Conservation (phyloP, 2,888 invertebrate genomes). For the Orthosia incerta region DNA sequence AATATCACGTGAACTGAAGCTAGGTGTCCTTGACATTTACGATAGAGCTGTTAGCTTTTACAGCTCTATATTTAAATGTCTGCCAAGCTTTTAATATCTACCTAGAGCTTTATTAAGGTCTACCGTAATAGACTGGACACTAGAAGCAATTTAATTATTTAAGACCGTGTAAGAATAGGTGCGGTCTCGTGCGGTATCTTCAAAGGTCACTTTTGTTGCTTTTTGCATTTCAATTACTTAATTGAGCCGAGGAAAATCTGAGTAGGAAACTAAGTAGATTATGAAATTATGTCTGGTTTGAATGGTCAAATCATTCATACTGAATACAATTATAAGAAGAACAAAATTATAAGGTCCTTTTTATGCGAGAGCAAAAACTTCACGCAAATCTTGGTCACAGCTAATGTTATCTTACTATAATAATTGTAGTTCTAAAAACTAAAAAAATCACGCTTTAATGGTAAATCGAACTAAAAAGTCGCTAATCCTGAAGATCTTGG, state of each 20-base stretch:
- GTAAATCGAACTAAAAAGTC: no score
- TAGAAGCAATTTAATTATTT: not conserved
- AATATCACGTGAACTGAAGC: constrained; percentile 30
- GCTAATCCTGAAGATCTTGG: no score
- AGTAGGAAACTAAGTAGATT: not conserved
- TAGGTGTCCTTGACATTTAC: constrained; percentile 24
- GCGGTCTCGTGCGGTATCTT: not conserved
- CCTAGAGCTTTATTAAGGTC: constrained; percentile 3
- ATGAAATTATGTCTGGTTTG: no score
- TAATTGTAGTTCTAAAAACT: no score
- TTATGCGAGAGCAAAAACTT: no score
- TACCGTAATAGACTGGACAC: not conserved
- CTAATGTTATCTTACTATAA: no score
- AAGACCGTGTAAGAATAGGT: not conserved
- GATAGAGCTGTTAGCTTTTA: not conserved
- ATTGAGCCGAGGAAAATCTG: not conserved
- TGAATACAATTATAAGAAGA: no score
- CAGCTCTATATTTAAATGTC: not conserved
- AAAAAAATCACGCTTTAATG: no score
- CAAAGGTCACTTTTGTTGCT: not conserved
- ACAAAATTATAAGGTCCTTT: no score
- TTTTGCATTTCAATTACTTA: constrained; percentile 16
- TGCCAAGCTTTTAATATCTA: constrained; percentile 10
- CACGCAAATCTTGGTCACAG: no score
- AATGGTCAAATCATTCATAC: no score